phyloP scores from a whole-genome alignment of 2,888 invertebrate species.

The Machimus atricapillus region DNA sequence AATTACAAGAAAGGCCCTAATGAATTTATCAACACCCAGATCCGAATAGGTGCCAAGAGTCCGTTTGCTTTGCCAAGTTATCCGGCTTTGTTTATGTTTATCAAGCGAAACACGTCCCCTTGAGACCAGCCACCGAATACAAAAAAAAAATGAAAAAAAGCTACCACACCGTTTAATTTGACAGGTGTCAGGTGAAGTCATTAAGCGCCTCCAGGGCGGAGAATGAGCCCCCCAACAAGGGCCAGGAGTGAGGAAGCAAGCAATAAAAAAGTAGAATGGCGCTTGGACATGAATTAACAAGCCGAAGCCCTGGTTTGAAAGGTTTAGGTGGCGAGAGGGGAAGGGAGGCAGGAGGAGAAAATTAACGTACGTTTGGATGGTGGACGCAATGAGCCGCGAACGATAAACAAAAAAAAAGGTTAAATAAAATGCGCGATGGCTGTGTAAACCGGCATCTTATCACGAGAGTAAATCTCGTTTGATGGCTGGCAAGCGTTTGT shows the following conservation, averaged over 20 bases:
- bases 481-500: constrained; percentile 31
- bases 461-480: constrained; percentile 3
- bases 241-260: not conserved
- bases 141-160: not conserved
- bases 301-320: not conserved
- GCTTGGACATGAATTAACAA: constrained; percentile 18
- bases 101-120: not conserved
- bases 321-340: not conserved
- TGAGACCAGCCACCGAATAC: not conserved
- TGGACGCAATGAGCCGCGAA: not conserved
- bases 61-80: not conserved
- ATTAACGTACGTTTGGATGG: not conserved
- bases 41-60: not conserved
- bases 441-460: constrained; percentile 21
- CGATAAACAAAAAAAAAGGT: not conserved
- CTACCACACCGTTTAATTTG: constrained; percentile 9
- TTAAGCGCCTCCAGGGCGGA: not conserved
- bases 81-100: not conserved
- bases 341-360: not conserved
- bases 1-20: not conserved
- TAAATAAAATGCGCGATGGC: not conserved
- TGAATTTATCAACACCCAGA: constrained; percentile 12
- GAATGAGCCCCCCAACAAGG: not conserved
- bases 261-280: constrained; percentile 8
- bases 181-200: constrained; percentile 33